These are phyloP conservation scores for Coendou prehensilis DNA, from an alignment of 2,797 vertebrate species.

Conservation along the genomic window DNA sequence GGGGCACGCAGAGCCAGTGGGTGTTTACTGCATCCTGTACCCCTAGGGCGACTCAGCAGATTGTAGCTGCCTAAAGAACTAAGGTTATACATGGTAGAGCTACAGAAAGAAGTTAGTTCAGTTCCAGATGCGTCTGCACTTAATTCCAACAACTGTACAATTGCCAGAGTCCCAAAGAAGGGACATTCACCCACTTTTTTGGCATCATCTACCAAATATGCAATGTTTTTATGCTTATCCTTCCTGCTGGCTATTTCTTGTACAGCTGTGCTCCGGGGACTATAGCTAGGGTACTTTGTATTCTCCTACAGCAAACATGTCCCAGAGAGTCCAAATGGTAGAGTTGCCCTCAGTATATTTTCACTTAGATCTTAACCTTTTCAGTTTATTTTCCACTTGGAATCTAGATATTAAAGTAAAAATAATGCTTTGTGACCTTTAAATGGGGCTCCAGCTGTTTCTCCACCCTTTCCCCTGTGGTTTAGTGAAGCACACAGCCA, in stretches of 20 bases:
- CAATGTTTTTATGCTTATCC: background rate
- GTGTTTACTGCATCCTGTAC: background rate
- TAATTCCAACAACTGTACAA: background rate
- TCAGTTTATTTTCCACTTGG: slow-evolving; percentile 31
- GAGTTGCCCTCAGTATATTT: background rate
- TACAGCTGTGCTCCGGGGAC: background rate
- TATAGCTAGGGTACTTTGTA: background rate
- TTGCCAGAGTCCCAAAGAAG: background rate
- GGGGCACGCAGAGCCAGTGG: no score
- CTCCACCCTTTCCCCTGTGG: slow-evolving; percentile 76
- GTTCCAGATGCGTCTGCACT: background rate
- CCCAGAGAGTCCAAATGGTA: background rate
- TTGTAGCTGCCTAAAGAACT: background rate
- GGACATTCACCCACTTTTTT: background rate
- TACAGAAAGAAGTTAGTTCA: background rate
- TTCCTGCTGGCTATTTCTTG: background rate
- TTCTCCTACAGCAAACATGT: background rate
- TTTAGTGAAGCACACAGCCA: background rate
- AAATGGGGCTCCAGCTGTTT: background rate
- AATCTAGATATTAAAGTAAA: slow-evolving; percentile 38
- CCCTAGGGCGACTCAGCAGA: background rate
- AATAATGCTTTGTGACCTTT: slow-evolving; percentile 58
- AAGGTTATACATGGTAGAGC: background rate
- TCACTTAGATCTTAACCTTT: slow-evolving; percentile 16
- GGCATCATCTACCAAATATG: background rate